Evolutionary conservation across 2,888 invertebrate species (phyloP), one percentile per base, ranked within the genome.

Genomic region (Amblyjoppa proteus): DNA sequence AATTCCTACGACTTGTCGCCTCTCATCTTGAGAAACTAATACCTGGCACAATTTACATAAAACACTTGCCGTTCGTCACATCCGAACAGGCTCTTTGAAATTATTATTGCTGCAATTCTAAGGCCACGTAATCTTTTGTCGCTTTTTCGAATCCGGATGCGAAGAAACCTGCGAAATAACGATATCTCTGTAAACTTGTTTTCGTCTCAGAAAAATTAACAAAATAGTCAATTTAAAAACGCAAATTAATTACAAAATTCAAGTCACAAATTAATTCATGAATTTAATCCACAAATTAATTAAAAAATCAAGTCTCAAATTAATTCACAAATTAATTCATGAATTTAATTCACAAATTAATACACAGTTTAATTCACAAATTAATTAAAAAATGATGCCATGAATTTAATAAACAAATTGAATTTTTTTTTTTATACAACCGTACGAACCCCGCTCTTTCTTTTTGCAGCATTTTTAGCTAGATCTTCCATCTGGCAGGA

Each of bases 111-210:
- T 25, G 28, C 56, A 56, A 11, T 20, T 7, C 38, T 86, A 91
- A 9, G 91, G 90, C 90, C 90, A 91, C 31, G 88, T 90, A 71
- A 91, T 91, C 78, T 90, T 91, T 70, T 88, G 90, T 11, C 90
- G 87, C 58, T 88, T 91, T 79, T 85, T 89, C 28, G 78, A 82
- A 74, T 87, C 85, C 51, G 79, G 56, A 49, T 80, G 68, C 64
- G 83, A n/a, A 49, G 87, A 78, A 74, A 74, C 83, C 90, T 90
- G 79, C 28, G 84, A 87, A 83, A 58, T 75, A 20, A 81, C 16
- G 41, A 41, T 41, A 41, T 41, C 11, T 2, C 3, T 41, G 41
- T 11, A 41, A 41, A 41, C 11, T 11, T 41, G 11, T 41, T 41
- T 9, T 9, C 2, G 41, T 41, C 41, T 11, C 41, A 41, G 11